A percentile compares a stretch with the other conserved stretches of the same genome.
Conservation (phyloP, 1,140 invertebrate genomes). For the Zeugodacus cucurbitae region DNA sequence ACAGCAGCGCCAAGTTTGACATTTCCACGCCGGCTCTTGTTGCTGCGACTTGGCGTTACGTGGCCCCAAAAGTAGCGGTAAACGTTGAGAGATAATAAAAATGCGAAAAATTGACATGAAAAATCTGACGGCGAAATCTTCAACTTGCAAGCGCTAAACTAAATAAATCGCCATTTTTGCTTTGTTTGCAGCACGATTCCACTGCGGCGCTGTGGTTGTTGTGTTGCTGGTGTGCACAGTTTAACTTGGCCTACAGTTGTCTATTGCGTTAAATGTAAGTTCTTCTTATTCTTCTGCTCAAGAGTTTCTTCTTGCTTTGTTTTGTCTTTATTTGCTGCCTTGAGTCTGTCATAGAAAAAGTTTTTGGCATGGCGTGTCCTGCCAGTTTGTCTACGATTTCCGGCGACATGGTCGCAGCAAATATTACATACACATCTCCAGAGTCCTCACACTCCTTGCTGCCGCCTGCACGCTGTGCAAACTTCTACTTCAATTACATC, state of each 20-base stretch:
- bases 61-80: too few species aligned
- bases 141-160: background rate
- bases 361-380: background rate
- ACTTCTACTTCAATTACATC: slow-evolving; percentile 18
- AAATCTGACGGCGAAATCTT: background rate
- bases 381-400: slow-evolving; percentile 17
- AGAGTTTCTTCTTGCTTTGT: background rate
- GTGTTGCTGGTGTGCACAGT: background rate
- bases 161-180: background rate
- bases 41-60: too few species aligned
- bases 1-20: background rate
- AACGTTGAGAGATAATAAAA: background rate
- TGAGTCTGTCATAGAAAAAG: background rate
- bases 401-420: background rate
- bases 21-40: background rate
- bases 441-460: too few species aligned
- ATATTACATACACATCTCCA: background rate
- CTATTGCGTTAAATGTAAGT: background rate
- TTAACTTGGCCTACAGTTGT: background rate
- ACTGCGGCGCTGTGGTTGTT: background rate
- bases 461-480: background rate
- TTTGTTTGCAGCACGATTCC: background rate
- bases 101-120: background rate
- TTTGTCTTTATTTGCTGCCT: background rate
- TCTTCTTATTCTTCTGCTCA: background rate